Base-by-base conservation (phyloP, 2,888 invertebrate genomes). In the Parnassius orleans region DNA sequence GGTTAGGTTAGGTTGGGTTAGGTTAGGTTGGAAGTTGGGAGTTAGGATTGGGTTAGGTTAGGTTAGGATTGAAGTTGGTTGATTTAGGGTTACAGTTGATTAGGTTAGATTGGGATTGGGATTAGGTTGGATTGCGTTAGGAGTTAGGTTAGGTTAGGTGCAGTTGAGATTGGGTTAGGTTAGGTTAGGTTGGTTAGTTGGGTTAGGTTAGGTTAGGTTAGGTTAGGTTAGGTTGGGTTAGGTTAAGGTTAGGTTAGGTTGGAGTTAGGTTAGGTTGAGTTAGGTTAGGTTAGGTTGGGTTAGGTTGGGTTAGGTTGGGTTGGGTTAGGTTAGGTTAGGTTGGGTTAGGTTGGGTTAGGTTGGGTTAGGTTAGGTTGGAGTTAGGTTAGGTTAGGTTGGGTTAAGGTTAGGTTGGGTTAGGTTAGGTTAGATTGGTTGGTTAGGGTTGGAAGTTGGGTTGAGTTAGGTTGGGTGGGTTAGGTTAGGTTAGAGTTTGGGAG, bases 321-420 rank as follows among this genome's bases (percentile, higher is more conserved):
- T 72, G 67, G 70, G 69, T 69, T 69, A 67, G 72, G 70, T 69
- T 72, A 68, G 70, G 70, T 69, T 70, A 68, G 69, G 69, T 70
- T 72, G 68, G 69, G 71, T 70, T 72, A 68, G 70, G 69, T 70
- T 72, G 68, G 69, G 69, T 70, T 69, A 67, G 68, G 69, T 70
- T 69, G 65, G 69, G 70, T 70, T 72, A 72, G 70, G 70, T 69
- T 70, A 70, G 68, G 69, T 70, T 70, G 67, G 68, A 43, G 67
- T 68, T 68, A 69, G 68, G 69, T 68, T 69, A 69, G 69, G 69
- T 68, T 69, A 68, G 70, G 70, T 70, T 70, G 67, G 69, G 69
- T n/a, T n/a, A n/a, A n/a, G n/a, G n/a, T n/a, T n/a, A n/a, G n/a
- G n/a, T n/a, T n/a, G n/a, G n/a, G n/a, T 68, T 69, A 67, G 69